Conservation (phyloP, 2,113 vertebrate species). For the Percopsis transmontana region DNA sequence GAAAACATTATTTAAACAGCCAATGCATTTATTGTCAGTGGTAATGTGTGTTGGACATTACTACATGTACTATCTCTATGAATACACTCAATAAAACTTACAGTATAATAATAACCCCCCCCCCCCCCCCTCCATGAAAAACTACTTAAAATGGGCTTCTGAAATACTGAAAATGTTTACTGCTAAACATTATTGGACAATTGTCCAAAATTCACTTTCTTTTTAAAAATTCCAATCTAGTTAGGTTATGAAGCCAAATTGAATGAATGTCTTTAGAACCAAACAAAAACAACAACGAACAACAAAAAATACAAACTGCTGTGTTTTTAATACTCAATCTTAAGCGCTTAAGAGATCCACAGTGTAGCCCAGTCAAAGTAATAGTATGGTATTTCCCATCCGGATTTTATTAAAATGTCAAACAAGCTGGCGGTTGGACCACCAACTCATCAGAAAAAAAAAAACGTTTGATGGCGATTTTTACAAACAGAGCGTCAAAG, state of each 20-base stretch:
- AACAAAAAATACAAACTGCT: slow-evolving; percentile 27
- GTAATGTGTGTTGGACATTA: slow-evolving; percentile 32
- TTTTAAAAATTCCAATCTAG: slow-evolving; percentile 8
- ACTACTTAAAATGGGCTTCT: slow-evolving; percentile 44
- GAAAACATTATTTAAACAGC: slow-evolving; percentile 23
- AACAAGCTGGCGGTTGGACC: no score
- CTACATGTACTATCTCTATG: slow-evolving; percentile 13
- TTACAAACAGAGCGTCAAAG: no score
- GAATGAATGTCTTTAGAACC: slow-evolving; percentile 2
- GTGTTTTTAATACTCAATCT: slow-evolving; percentile 25
- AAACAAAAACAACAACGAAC: slow-evolving; percentile 11
- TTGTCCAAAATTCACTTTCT: slow-evolving; percentile 18
- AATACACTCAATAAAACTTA: slow-evolving; percentile 18
- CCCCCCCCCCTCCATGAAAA: background rate
- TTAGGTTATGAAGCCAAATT: background rate
- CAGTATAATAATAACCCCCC: background rate
- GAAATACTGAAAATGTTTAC: slow-evolving; percentile 36
- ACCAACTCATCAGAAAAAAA: no score
- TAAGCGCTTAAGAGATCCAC: slow-evolving; percentile 33
- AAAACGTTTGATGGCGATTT: no score
- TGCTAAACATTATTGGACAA: slow-evolving; percentile 20
- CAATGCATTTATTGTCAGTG: slow-evolving; percentile 40
- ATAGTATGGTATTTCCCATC: no score
- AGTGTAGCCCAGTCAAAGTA: slow-evolving; percentile 35
- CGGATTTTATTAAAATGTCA: no score